phyloP scores from a whole-genome alignment of 2,797 vertebrate genomes.

The Epinephelus malabaricus region DNA sequence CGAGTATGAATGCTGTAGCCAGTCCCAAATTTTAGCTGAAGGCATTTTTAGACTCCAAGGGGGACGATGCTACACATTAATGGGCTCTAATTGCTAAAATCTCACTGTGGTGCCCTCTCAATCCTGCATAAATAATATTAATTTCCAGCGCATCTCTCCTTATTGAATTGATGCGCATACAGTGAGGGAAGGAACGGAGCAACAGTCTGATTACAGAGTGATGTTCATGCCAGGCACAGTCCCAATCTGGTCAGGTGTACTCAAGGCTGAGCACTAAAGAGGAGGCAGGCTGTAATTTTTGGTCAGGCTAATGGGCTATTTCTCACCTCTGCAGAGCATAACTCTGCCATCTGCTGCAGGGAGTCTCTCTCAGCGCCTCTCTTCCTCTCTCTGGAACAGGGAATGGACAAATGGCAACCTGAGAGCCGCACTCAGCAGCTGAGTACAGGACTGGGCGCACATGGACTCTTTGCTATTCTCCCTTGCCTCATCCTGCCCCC shows the following conservation, averaged over 20 bases:
- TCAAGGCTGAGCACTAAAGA: constrained; percentile 78
- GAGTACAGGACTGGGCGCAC: constrained; percentile 64
- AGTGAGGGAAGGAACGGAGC: not conserved
- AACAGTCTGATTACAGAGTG: constrained; percentile 57
- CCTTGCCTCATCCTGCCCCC: constrained; percentile 21
- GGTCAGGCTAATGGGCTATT: constrained; percentile 81
- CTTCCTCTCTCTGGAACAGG: constrained; percentile 68
- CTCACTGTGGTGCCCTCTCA: constrained; percentile 16
- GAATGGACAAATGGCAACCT: constrained; percentile 73
- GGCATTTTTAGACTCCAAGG: constrained; percentile 32
- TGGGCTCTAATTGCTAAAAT: constrained; percentile 32
- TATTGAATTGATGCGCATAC: constrained; percentile 1
- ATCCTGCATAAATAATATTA: constrained; percentile 31
- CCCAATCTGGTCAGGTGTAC: constrained; percentile 79
- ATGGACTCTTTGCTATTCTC: constrained; percentile 49
- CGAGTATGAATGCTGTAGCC: not conserved
- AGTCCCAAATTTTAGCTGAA: constrained; percentile 37
- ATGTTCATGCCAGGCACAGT: constrained; percentile 53
- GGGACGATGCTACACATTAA: constrained; percentile 16
- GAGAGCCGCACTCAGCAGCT: constrained; percentile 75
- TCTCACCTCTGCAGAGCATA: constrained; percentile 83
- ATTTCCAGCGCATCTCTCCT: constrained; percentile 5
- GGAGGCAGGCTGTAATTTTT: constrained; percentile 80
- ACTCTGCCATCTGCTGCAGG: constrained; percentile 85
- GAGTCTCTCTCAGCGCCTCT: constrained; percentile 67